Percentiles rank a stretch among this genome's conserved stretches.
Conservation (phyloP, 2,888 invertebrate genomes). For the Drosophila hamatofila region DNA sequence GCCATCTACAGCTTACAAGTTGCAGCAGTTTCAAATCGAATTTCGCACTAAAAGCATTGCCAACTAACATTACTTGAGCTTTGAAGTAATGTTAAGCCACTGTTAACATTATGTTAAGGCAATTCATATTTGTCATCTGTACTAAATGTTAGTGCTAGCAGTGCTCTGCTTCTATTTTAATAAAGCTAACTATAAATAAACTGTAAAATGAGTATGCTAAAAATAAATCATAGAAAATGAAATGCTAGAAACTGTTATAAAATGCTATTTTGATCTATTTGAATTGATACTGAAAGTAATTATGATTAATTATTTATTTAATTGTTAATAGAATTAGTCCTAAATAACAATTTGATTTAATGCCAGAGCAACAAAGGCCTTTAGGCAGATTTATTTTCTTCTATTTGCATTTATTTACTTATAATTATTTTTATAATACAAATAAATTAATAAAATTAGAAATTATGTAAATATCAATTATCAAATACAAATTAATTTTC, state of each 20-base stretch:
- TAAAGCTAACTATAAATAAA: not conserved
- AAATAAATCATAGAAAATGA: not conserved
- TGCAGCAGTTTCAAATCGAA: not conserved
- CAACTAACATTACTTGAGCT: constrained; percentile 2
- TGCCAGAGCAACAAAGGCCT: too few relatives aligned
- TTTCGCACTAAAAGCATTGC: not conserved
- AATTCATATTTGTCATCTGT: not conserved
- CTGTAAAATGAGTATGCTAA: not conserved
- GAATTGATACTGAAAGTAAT: too few relatives aligned
- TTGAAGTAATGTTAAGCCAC: not conserved
- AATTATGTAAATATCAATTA: too few relatives aligned
- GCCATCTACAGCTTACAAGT: constrained; percentile 14
- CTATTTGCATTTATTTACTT: too few relatives aligned
- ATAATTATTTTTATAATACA: too few relatives aligned
- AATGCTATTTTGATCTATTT: not conserved
- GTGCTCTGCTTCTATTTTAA: fast-evolving
- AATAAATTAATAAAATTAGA: too few relatives aligned
- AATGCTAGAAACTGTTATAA: constrained; percentile 5
- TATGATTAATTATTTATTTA: too few relatives aligned
- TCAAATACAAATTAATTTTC: too few relatives aligned
- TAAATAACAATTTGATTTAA: too few relatives aligned
- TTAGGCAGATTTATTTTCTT: too few relatives aligned
- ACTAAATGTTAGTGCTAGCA: constrained; percentile 3
- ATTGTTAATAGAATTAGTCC: too few relatives aligned
- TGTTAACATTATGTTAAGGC: not conserved